Percentiles rank a stretch among this genome's conserved stretches.
phyloP scores from a whole-genome alignment of 2,888 invertebrate species.

The Anoplius nigerrimus region DNA sequence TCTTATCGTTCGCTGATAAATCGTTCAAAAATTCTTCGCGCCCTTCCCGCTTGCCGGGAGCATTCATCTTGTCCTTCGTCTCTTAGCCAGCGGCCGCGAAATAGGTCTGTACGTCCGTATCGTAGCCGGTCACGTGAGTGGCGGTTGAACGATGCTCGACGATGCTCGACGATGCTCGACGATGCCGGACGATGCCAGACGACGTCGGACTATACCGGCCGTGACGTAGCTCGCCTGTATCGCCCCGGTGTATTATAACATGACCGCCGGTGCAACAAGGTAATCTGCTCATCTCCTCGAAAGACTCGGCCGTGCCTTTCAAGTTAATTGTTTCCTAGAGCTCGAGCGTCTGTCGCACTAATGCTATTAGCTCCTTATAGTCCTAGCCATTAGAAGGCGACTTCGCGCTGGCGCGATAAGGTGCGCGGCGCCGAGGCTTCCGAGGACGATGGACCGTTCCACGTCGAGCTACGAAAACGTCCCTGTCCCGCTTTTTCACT shows the following conservation, averaged over 20 bases:
- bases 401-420: background rate
- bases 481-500: no score
- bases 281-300: slow-evolving; percentile 55
- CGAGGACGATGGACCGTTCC: background rate
- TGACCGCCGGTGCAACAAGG: slow-evolving; percentile 41
- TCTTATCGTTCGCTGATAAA: no score
- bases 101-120: no score
- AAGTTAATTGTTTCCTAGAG: slow-evolving; percentile 56
- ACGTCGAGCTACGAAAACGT: no score
- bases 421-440: slow-evolving; percentile 12
- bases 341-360: slow-evolving; percentile 40
- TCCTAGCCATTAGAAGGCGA: slow-evolving; percentile 41
- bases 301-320: slow-evolving; percentile 55
- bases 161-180: background rate
- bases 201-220: slow-evolving; percentile 1
- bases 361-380: slow-evolving; percentile 56
- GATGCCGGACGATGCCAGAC: background rate
- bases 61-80: slow-evolving; percentile 10
- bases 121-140: slow-evolving; percentile 17
- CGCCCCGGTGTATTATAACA: slow-evolving; percentile 23
- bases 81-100: no score
- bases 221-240: no score
- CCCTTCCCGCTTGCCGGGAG: background rate
- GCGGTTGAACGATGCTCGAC: no score
- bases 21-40: no score